Percentiles rank a stretch among this genome's conserved stretches.
Evolutionary conservation across 2,113 vertebrate genomes (phyloP).

Genomic region (Tor tambroides): DNA sequence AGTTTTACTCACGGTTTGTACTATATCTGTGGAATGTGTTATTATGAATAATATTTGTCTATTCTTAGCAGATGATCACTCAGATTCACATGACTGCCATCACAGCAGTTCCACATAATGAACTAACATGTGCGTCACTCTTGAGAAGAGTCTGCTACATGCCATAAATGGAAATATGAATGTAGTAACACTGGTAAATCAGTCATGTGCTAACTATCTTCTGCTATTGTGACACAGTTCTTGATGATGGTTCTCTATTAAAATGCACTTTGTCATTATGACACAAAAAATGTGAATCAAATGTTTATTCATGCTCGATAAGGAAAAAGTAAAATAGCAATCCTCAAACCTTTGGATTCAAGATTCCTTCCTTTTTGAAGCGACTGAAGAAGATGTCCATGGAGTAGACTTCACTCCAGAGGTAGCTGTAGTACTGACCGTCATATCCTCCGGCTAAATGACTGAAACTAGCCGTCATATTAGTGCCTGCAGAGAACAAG

Average conservation of each 20-base stretch:
- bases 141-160: neutral
- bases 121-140: neutral
- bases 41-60: neutral
- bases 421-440: conserved; percentile 93
- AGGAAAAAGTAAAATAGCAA: neutral
- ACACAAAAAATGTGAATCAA: neutral
- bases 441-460: conserved; percentile 93
- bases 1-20: neutral
- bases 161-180: neutral
- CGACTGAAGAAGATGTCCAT: conserved; percentile 93
- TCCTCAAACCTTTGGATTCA: conserved; percentile 86
- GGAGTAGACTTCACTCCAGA: conserved; percentile 96
- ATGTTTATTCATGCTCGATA: neutral
- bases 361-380: conserved; percentile 90
- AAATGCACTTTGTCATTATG: neutral
- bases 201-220: neutral
- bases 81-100: neutral
- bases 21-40: neutral
- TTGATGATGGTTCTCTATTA: neutral
- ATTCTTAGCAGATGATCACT: neutral
- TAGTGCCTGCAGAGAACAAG: conserved; percentile 69
- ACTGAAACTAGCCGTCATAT: conserved; percentile 77
- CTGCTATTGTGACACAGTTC: neutral
- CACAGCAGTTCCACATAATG: neutral
- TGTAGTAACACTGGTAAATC: neutral